These are phyloP conservation scores for Spinibarbus caldwelli DNA, from an alignment of 2,797 vertebrate species.

Conservation along the genomic window DNA sequence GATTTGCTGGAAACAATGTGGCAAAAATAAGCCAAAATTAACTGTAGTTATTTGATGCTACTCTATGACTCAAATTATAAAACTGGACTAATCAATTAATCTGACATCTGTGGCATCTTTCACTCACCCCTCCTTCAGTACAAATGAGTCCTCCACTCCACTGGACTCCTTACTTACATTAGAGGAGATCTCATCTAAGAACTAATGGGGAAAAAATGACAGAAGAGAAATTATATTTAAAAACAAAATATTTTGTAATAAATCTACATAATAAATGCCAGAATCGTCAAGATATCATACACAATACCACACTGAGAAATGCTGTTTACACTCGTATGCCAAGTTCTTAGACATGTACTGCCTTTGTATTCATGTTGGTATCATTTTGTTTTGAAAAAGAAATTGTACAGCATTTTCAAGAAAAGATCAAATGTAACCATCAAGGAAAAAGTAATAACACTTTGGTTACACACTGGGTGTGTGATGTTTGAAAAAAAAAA, in stretches of 20 bases:
- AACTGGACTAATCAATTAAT: not conserved
- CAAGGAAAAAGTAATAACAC: not conserved
- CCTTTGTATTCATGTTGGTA: not conserved
- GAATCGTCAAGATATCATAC: too few species aligned
- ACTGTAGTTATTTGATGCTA: not conserved
- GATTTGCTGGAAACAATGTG: not conserved
- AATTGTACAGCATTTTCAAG: not conserved
- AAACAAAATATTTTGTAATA: not conserved
- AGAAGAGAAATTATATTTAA: not conserved
- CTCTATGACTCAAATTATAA: not conserved
- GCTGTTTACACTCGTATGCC: too few species aligned
- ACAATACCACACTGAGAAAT: not conserved
- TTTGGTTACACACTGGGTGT: not conserved
- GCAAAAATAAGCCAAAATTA: not conserved
- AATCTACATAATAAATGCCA: not conserved
- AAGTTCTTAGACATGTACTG: not conserved
- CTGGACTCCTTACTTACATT: constrained; percentile 92
- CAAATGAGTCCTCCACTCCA: constrained; percentile 88
- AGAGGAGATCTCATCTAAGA: constrained; percentile 97
- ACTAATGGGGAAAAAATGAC: constrained; percentile 74
- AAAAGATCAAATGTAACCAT: not conserved
- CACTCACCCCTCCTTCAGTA: constrained; percentile 96
- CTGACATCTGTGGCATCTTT: not conserved
- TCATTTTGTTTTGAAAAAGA: not conserved
- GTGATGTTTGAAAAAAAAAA: not conserved